Conservation (phyloP, 2,113 vertebrate genomes). For the Coturnix japonica region DNA sequence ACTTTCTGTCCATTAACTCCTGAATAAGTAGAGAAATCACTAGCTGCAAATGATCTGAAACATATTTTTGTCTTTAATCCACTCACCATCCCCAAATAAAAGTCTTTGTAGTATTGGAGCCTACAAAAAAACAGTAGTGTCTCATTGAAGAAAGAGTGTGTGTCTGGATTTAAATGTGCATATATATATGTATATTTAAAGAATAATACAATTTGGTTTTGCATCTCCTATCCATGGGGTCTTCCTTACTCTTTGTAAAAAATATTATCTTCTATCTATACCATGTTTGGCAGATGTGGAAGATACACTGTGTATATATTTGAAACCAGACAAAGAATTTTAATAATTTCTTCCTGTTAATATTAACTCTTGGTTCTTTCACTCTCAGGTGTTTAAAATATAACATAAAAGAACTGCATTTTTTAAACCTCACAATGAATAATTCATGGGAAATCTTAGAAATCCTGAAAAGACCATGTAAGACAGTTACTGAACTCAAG, state of each 20-base stretch:
- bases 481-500: neutral
- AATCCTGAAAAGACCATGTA: neutral
- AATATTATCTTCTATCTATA: neutral
- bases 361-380: neutral
- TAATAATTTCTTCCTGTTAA: neutral
- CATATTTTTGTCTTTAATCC: neutral
- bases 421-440: neutral
- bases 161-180: neutral
- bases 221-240: neutral
- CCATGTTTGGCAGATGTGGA: neutral
- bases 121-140: neutral
- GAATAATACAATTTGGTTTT: neutral
- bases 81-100: too few species aligned
- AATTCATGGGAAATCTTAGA: neutral
- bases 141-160: neutral
- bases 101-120: neutral
- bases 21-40: neutral
- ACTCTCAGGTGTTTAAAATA: neutral
- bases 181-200: neutral
- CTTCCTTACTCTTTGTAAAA: neutral
- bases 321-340: neutral
- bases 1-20: neutral
- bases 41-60: neutral
- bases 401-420: neutral
- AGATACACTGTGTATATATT: neutral